Base-by-base conservation (phyloP, 2,888 invertebrate species). In the Cheilosia scutellata region DNA sequence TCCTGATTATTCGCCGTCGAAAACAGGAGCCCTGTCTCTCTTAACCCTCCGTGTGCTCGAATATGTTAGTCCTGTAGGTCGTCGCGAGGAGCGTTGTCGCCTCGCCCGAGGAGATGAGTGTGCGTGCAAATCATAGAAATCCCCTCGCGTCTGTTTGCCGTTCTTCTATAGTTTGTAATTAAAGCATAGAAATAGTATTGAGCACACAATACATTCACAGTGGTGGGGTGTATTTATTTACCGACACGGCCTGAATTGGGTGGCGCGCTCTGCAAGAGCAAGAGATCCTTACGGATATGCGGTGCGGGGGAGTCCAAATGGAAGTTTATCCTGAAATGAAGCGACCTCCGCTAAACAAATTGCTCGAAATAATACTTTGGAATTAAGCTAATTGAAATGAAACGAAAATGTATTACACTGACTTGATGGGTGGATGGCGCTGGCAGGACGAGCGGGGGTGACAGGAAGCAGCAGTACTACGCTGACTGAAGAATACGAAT, bases 321-420 rank as follows among this genome's bases (percentile, higher is more conserved):
- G 82, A 86, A 86, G 86, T 82, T 82, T 86, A 82, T 82, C 86
- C 86, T 62, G 71, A 86, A 86, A 86, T 86, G 77, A 86, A 86
- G 82, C 86, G 86, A 86, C 86, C 82, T 74, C 87, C 82, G 87
- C 82, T 74, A 87, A 87, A 87, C 87, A 87, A 87, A 87, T 87
- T 82, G 87, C 87, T 82, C 82, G 87, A 87, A 87, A 87, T 87
- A 87, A 87, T 87, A 82, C 87, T 87, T 87, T 78, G 87, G 82
- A 87, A 87, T 87, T 87, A 87, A 87, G 82, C 87, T 87, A 87
- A 87, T 87, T 87, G 87, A 87, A 87, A 87, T 87, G 82, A 87
- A 88, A 86, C 76, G 82, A 86, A 86, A 86, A 82, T 86, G 86
- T 77, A 86, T 86, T 86, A 86, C 82, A 86, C 68, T 82, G 76